Base-by-base conservation (phyloP, 2,888 invertebrate genomes). In the Rhogogaster chlorosoma region DNA sequence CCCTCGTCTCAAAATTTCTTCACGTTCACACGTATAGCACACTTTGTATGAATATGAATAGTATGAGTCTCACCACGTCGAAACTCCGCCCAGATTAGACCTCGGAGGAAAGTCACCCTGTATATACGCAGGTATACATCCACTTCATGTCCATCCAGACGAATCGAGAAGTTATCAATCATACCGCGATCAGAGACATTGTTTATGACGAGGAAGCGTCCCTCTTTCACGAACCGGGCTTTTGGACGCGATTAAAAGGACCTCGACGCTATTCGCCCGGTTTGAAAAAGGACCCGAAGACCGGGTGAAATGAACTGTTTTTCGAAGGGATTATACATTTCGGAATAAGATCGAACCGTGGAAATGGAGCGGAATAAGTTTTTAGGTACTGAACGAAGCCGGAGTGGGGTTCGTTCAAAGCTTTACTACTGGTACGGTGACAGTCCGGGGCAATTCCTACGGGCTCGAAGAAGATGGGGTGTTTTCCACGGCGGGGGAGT, bases 311-410 rank as follows among this genome's bases (percentile, higher is more conserved):
- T 2, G 29, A 6, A 18, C 32, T 12, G 15, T 15, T 26, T 26
- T 61, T 32, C 32, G 2, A 26, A 67, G 67, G 42, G 42, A 38
- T 73, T 42, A 42, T 42, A 42, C 12, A 42, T 73, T 42, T n/a
- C n/a, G 9, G 26, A 42, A 42, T 73, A 42, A 42, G 71, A 73
- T 42, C 71, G 71, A 42, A 42, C 12, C 42, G 18, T 42, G n/a
- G 18, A 73, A 73, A 73, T 73, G 42, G n/a, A 42, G n/a, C 42
- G 71, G 38, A 73, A 73, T 73, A 73, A 73, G 71, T 73, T 73
- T 42, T 26, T 15, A 32, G 29, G 29, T 67, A 10, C 10, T 10
- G 10, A 67, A 22, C 15, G 26, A 67, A 32, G 26, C 1, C 6
- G n/a, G 38, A 3, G 42, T 22, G n/a, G 71, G 42, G 18, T 15